Evolutionary conservation across 2,888 invertebrate species (phyloP).

Genomic region (Chrysolina americana): DNA sequence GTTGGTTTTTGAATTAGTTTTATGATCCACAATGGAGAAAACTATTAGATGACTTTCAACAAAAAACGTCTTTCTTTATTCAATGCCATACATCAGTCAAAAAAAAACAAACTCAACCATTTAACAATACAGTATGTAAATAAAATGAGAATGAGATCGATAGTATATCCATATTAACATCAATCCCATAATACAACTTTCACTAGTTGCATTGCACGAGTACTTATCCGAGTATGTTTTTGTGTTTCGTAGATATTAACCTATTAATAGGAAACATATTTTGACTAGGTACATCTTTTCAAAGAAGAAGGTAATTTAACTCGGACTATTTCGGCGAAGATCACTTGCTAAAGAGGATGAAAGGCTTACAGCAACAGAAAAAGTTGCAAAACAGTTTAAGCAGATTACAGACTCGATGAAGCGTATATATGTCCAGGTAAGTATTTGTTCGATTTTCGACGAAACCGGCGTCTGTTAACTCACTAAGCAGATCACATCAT

Average conservation of each 20-base stretch:
- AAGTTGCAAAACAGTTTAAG: conserved; percentile 29
- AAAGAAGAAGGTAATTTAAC: neutral
- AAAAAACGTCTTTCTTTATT: no score
- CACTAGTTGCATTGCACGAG: no score
- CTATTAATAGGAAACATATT: neutral
- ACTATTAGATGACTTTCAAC: no score
- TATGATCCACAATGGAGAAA: no score
- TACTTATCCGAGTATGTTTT: no score
- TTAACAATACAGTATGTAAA: no score
- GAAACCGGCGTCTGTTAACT: neutral
- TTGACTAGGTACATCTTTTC: neutral
- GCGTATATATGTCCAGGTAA: conserved; percentile 29
- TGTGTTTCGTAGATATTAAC: neutral
- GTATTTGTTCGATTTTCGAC: neutral
- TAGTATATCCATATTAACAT: no score
- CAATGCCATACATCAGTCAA: no score
- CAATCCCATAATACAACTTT: no score
- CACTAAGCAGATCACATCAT: conserved; percentile 10
- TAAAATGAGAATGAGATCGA: no score
- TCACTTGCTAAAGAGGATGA: conserved; percentile 16
- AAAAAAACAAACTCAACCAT: no score
- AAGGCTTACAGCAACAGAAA: conserved; percentile 28
- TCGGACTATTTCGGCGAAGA: neutral
- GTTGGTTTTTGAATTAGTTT: no score
- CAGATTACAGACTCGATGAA: conserved; percentile 23